Conservation (phyloP, 2,113 vertebrate species). For the Albula glossodonta region DNA sequence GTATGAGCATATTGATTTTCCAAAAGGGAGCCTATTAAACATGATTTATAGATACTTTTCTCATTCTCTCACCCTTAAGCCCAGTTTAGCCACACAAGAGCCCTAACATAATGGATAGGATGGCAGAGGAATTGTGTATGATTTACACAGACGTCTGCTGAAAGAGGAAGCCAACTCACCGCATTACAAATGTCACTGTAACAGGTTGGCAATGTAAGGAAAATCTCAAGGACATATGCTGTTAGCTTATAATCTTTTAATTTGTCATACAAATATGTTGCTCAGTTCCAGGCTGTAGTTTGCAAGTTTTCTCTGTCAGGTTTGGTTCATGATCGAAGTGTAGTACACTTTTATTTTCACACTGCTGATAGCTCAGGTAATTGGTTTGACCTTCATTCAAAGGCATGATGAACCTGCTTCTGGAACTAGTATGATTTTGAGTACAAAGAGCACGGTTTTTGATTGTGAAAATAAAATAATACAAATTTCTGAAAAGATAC, state of each 20-base stretch:
- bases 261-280: neutral
- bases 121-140: conserved; percentile 31
- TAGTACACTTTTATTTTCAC: neutral
- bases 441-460: neutral
- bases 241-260: neutral
- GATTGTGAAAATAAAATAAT: neutral
- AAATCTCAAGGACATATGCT: neutral
- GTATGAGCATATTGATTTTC: conserved; percentile 54
- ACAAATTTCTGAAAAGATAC: neutral
- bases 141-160: conserved; percentile 31
- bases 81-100: conserved; percentile 40
- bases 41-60: conserved; percentile 51
- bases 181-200: neutral
- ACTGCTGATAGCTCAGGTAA: neutral
- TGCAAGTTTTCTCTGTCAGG: neutral
- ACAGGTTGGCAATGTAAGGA: neutral
- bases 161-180: neutral
- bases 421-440: neutral
- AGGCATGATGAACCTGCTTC: neutral
- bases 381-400: neutral
- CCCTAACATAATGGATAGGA: conserved; percentile 40
- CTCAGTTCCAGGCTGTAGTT: neutral
- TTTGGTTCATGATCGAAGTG: neutral
- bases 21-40: conserved; percentile 53
- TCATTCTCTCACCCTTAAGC: conserved; percentile 38